A percentile compares a stretch with the other conserved stretches of the same genome.
phyloP scores from a whole-genome alignment of 2,888 invertebrate genomes.

The Chymomyza caudatula region DNA sequence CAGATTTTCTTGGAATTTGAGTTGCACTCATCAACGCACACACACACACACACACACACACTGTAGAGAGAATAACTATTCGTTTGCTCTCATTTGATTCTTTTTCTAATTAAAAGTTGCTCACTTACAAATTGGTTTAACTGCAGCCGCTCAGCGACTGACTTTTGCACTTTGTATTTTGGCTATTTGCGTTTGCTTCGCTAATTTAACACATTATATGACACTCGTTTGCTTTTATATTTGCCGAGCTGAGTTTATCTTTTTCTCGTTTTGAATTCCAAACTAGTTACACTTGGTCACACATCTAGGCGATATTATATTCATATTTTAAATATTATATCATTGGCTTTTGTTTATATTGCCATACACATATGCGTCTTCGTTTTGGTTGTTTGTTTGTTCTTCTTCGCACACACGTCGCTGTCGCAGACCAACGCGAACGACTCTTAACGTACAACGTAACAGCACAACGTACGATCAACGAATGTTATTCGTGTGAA shows the following conservation, averaged over 20 bases:
- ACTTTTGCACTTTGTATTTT: constrained; percentile 60
- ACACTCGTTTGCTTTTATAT: constrained; percentile 39
- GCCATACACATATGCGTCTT: constrained; percentile 14
- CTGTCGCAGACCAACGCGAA: neutral
- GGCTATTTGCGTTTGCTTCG: constrained; percentile 12
- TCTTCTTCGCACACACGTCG: constrained; percentile 14
- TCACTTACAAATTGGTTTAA: neutral
- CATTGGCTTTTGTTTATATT: constrained; percentile 38
- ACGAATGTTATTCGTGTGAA: constrained; percentile 37
- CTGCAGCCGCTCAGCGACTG: constrained; percentile 18
- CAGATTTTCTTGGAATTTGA: constrained; percentile 52
- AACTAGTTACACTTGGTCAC: constrained; percentile 1
- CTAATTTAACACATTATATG: constrained; percentile 22
- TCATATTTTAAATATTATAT: constrained; percentile 31
- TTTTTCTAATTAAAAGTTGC: neutral
- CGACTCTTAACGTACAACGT: constrained; percentile 35
- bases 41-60: constrained; percentile 8
- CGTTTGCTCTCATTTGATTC: constrained; percentile 1
- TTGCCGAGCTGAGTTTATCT: neutral
- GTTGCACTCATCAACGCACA: constrained; percentile 3
- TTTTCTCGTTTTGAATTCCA: constrained; percentile 17
- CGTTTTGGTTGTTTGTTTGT: constrained; percentile 8
- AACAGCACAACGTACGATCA: constrained; percentile 64
- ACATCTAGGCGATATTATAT: neutral
- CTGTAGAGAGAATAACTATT: neutral